These are phyloP conservation scores for Cerastis leucographa DNA, from an alignment of 2,888 invertebrate species.

Conservation along the genomic window DNA sequence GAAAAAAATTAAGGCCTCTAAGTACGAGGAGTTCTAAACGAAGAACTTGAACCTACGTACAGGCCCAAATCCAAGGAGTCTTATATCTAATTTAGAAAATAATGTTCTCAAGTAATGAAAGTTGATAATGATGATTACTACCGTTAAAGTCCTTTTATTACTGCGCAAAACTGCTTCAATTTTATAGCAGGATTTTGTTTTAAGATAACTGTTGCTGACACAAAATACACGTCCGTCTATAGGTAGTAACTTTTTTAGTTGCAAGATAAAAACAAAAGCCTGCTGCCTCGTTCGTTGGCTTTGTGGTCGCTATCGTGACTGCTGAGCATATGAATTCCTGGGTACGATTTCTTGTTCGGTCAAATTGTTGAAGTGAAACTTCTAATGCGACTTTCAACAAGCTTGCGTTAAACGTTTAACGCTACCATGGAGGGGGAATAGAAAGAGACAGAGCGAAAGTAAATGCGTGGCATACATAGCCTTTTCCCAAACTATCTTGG, in stretches of 20 bases:
- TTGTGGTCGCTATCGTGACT: no score
- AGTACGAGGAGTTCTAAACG: neutral
- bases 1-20: neutral
- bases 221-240: neutral
- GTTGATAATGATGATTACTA: constrained; percentile 63
- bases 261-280: neutral
- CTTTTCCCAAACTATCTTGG: no score
- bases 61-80: constrained; percentile 31
- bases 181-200: constrained; percentile 59
- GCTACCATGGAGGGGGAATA: no score
- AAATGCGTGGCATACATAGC: no score
- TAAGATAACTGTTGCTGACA: constrained; percentile 47
- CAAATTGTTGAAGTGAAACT: no score
- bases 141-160: constrained; percentile 59
- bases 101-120: constrained; percentile 63
- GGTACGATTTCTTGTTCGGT: no score
- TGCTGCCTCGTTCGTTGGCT: no score
- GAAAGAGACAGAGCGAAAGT: no score
- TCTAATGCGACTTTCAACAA: no score
- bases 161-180: constrained; percentile 55
- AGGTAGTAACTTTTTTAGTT: constrained; percentile 18
- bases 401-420: no score
- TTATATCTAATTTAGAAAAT: constrained; percentile 55
- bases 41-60: neutral
- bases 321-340: no score